Percentiles rank a stretch among this genome's conserved stretches.
Conservation (phyloP, 2,113 vertebrate genomes). For the Fukomys damarensis region DNA sequence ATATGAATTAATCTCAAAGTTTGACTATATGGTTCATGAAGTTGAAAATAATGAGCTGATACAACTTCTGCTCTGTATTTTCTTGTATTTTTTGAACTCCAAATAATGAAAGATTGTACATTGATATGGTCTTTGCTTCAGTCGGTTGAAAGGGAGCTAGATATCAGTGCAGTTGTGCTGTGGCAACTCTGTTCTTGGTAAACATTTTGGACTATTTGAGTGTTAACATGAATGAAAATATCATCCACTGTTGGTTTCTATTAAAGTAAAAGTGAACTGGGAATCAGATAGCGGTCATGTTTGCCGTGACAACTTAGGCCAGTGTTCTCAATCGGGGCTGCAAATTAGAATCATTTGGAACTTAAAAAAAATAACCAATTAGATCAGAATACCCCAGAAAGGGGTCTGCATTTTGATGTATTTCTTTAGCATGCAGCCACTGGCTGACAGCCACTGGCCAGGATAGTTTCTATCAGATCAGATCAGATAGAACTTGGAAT, state of each 20-base stretch:
- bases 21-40: not conserved
- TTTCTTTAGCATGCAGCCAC: not conserved
- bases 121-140: slow-evolving; percentile 14
- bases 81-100: not conserved
- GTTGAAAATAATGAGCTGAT: slow-evolving; percentile 23
- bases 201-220: slow-evolving; percentile 1
- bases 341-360: slow-evolving; percentile 37
- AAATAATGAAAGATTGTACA: not conserved
- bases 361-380: not conserved
- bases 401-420: not conserved
- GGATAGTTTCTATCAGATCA: not conserved
- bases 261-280: slow-evolving; percentile 37
- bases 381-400: slow-evolving; percentile 39
- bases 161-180: not conserved
- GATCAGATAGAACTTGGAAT: not conserved
- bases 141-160: not conserved
- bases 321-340: not conserved
- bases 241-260: slow-evolving; percentile 33
- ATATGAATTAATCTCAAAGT: not conserved
- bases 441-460: not conserved
- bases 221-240: slow-evolving; percentile 50
- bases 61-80: not conserved
- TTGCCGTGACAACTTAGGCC: slow-evolving; percentile 53
- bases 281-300: not conserved
- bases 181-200: not conserved